Conservation (phyloP, 2,113 vertebrate species). For the Tetrax tetrax region DNA sequence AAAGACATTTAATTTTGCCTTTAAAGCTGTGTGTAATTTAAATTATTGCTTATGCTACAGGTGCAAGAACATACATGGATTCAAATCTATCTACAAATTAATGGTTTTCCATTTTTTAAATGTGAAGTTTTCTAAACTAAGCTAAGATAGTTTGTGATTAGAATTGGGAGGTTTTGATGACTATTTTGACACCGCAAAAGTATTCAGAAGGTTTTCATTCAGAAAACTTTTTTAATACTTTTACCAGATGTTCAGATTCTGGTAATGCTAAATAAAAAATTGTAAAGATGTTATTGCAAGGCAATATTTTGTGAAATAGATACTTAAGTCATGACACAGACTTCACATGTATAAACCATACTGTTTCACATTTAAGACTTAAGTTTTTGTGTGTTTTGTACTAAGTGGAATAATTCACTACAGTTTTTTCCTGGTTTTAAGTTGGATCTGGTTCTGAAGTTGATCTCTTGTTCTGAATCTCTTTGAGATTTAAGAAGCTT, state of each 20-base stretch:
- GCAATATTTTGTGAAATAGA: neutral
- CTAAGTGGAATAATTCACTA: neutral
- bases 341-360: accelerated
- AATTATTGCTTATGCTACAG: neutral
- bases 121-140: neutral
- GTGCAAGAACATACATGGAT: accelerated
- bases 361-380: neutral
- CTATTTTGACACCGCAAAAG: neutral
- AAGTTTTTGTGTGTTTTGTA: neutral
- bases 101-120: neutral
- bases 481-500: neutral
- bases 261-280: neutral
- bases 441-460: neutral
- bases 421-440: neutral
- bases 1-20: neutral
- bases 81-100: neutral
- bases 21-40: neutral
- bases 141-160: neutral
- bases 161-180: neutral
- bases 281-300: neutral
- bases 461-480: neutral
- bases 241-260: neutral
- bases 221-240: neutral
- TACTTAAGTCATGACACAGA: neutral
- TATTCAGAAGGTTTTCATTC: neutral